Percentiles rank a stretch among this genome's conserved stretches.
Evolutionary conservation across 2,113 vertebrate genomes (phyloP).

Genomic region (Choloepus hoffmanni): DNA sequence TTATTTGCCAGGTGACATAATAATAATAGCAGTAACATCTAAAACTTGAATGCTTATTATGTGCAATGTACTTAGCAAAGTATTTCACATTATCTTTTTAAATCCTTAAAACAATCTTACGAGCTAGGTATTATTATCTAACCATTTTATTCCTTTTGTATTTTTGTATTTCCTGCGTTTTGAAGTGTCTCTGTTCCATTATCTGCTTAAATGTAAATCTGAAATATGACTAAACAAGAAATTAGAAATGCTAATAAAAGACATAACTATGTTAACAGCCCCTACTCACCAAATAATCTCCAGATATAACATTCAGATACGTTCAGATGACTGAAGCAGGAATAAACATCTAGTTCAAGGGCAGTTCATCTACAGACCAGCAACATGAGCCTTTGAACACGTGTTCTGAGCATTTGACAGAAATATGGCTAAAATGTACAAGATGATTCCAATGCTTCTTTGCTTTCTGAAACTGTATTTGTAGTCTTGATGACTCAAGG

Average conservation of each 20-base stretch:
- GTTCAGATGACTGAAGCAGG: background rate
- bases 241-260: too few relatives aligned
- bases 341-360: background rate
- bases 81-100: background rate
- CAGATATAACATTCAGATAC: background rate
- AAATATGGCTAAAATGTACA: background rate
- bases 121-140: background rate
- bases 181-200: background rate
- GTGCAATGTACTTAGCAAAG: background rate
- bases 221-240: too few relatives aligned
- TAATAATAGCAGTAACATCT: background rate
- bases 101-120: background rate
- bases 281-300: background rate
- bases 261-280: background rate
- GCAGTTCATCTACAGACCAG: background rate
- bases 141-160: background rate
- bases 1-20: background rate
- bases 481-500: too few relatives aligned
- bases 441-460: background rate
- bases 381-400: background rate
- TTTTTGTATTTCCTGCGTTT: background rate
- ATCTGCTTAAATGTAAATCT: too few relatives aligned
- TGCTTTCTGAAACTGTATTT: background rate
- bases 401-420: background rate
- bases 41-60: background rate